Evolutionary conservation across 2,797 vertebrate species (phyloP), one percentile per base, ranked within the genome.

Genomic region (Streptopelia turtur): DNA sequence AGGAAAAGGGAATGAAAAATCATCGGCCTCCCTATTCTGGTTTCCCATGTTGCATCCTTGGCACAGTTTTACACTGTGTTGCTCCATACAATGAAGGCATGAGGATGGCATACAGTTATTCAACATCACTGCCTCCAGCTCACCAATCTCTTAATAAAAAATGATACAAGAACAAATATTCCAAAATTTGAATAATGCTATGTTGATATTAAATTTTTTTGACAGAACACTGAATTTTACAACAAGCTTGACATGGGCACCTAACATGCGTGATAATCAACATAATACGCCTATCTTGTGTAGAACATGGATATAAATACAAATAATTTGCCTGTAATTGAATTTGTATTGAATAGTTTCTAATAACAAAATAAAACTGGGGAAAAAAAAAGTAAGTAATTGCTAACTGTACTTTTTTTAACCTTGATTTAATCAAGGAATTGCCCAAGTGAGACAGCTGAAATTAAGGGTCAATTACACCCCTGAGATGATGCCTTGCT

Each of bases 401-500:
- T 88, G 13, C 23, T 53, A 56, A 53, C 8, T 1, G 3, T 57
- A 90, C 41, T 13, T 81, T 71, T 91, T 84, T 60, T 21, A 91
- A 59, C 43, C 63, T 83, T 82, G 45, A 88, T 88, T 91, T 91
- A 86, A 94, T 35, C 30, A 2, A 22, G 23, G 25, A 82, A 90
- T 74, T 84, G 53, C 35, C 71, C 60, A 87, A 94, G 69, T 49
- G 50, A 90, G 59, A 82, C 70, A 53, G 39, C 3, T 90, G 39
- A 87, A 95, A 97, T 93, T 87, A 89, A 70, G 78, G 56, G 74
- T 81, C 60, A 94, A 39, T 89, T 72, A 88, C 27, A 66, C 78
- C 49, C 68, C 10, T 60, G 93, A 94, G 77, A 84, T 5, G 2
- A 14, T 55, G 61, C 28, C 47, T 75, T 89, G 41, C 79, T 85